Conservation (phyloP, 1,140 invertebrate species). For the Lepidurus packardi region DNA sequence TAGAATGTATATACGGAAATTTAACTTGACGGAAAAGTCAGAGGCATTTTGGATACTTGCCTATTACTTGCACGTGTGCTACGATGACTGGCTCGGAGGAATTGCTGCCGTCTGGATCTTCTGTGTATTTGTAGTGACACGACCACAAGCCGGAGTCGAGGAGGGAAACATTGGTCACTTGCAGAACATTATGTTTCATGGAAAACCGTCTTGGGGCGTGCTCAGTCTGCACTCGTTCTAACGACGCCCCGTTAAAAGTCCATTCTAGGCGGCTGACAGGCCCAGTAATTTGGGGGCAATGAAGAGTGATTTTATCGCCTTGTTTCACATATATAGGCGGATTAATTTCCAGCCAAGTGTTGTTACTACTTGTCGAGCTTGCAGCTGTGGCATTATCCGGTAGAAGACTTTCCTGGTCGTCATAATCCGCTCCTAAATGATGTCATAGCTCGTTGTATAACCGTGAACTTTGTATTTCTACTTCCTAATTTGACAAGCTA, state of each 20-base stretch:
- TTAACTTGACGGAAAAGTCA: no score
- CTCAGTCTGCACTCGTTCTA: background rate
- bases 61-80: constrained; percentile 8
- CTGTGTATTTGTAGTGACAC: background rate
- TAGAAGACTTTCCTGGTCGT: background rate
- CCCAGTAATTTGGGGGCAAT: background rate
- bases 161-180: constrained; percentile 11
- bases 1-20: no score
- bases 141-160: background rate
- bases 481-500: background rate
- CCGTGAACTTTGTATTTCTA: background rate
- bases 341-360: constrained; percentile 9
- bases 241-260: background rate
- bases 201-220: background rate
- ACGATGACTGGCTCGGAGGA: background rate
- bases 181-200: background rate
- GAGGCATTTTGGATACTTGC: background rate
- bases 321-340: background rate
- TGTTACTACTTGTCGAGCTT: background rate
- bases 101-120: background rate
- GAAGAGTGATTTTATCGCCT: constrained; percentile 18
- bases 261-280: background rate
- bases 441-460: background rate
- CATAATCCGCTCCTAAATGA: constrained; percentile 7
- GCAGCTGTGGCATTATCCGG: background rate